These are phyloP conservation scores for Planiliza haematocheilus DNA, from an alignment of 2,113 vertebrate species.

Conservation along the genomic window DNA sequence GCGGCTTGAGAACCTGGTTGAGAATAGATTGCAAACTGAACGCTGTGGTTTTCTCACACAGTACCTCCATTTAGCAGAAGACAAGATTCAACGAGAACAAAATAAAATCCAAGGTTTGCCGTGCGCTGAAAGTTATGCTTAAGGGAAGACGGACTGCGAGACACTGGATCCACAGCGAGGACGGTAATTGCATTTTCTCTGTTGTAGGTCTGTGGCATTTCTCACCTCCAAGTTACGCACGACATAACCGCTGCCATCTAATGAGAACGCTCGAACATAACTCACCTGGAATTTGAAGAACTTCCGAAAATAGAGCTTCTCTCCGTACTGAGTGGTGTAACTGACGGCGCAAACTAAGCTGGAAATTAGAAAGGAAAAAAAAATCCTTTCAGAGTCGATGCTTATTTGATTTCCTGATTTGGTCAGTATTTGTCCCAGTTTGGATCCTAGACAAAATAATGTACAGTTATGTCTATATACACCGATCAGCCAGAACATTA, in stretches of 20 bases:
- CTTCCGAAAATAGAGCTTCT: slow-evolving; percentile 99
- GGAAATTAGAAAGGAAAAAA: slow-evolving; percentile 45
- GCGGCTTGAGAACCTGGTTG: slow-evolving; percentile 95
- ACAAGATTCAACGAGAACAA: background rate
- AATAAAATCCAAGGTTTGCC: background rate
- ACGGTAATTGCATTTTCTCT: slow-evolving; percentile 52
- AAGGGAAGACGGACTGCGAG: background rate
- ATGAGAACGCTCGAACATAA: slow-evolving; percentile 12
- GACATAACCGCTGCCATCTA: background rate
- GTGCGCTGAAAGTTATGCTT: background rate
- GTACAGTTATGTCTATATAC: too few species aligned
- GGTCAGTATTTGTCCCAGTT: too few species aligned
- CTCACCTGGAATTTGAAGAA: slow-evolving; percentile 99
- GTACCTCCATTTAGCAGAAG: slow-evolving; percentile 40
- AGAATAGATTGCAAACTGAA: slow-evolving; percentile 86
- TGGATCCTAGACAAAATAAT: too few species aligned
- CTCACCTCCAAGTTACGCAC: slow-evolving; percentile 40
- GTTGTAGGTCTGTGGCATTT: slow-evolving; percentile 69
- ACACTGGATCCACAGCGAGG: slow-evolving; percentile 2
- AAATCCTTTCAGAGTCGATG: too few species aligned
- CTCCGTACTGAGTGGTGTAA: slow-evolving; percentile 94
- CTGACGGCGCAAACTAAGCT: slow-evolving; percentile 99
- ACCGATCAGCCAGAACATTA: too few species aligned
- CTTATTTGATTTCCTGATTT: too few species aligned
- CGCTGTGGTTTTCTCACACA: slow-evolving; percentile 64